A percentile compares a stretch with the other conserved stretches of the same genome.
Evolutionary conservation across 2,113 vertebrate species (phyloP).

Genomic region (Numenius arquata): DNA sequence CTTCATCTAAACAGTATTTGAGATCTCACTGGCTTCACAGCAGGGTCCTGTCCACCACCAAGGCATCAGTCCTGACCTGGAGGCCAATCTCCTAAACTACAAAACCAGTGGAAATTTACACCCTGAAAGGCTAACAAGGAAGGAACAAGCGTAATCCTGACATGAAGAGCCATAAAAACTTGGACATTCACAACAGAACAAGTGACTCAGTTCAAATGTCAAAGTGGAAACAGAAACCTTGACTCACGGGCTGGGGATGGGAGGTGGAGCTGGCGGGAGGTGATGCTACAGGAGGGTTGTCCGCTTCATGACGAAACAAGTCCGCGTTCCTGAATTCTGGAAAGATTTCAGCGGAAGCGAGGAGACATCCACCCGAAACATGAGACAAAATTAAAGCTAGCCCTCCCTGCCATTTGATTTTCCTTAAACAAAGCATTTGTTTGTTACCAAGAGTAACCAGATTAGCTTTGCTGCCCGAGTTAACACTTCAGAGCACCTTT

Average conservation of each 20-base stretch:
- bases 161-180: neutral
- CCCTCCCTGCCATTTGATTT: neutral
- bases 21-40: neutral
- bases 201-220: conserved; percentile 14
- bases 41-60: neutral
- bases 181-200: neutral
- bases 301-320: neutral
- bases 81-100: neutral
- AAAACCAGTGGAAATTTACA: neutral
- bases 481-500: neutral
- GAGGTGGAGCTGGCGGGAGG: neutral
- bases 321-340: neutral
- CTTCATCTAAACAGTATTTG: neutral
- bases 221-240: neutral
- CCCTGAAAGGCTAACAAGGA: neutral
- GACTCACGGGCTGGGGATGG: neutral
- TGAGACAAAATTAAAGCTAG: neutral
- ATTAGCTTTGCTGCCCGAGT: neutral
- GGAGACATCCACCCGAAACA: neutral
- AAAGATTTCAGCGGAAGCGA: neutral
- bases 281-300: neutral
- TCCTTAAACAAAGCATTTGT: neutral
- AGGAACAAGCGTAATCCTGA: neutral
- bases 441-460: neutral
- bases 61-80: neutral